Evolutionary conservation across 2,113 vertebrate species (phyloP).

Genomic region (Azemiops feae): DNA sequence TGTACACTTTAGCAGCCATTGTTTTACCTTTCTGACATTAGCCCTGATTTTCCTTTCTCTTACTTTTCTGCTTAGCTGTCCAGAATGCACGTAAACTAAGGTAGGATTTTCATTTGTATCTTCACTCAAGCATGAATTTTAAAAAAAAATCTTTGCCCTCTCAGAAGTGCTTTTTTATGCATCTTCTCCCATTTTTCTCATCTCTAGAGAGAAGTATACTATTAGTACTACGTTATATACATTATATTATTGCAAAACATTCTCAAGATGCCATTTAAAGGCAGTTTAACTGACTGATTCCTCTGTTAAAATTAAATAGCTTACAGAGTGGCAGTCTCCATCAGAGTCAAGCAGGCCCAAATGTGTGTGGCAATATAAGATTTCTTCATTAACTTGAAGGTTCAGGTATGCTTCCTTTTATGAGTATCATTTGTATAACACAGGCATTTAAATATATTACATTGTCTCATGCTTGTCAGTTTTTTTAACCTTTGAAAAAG

Average conservation of each 20-base stretch:
- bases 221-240: background rate
- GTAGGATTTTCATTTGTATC: background rate
- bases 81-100: background rate
- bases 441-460: background rate
- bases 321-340: conserved; percentile 1
- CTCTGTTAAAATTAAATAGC: background rate
- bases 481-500: background rate
- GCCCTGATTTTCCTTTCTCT: background rate
- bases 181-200: background rate
- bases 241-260: background rate
- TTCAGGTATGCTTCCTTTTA: background rate
- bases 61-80: background rate
- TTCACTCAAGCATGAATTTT: background rate
- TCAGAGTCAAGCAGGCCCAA: background rate
- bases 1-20: background rate
- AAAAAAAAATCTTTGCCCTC: background rate
- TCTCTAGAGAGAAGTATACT: background rate
- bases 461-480: background rate
- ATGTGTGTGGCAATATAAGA: background rate
- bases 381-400: background rate
- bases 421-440: background rate
- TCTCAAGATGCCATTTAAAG: conserved; percentile 2
- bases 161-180: background rate
- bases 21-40: background rate
- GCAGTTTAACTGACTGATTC: background rate